A percentile compares a stretch with the other conserved stretches of the same genome.
phyloP scores from a whole-genome alignment of 2,888 invertebrate species.

The Erebia epiphron region DNA sequence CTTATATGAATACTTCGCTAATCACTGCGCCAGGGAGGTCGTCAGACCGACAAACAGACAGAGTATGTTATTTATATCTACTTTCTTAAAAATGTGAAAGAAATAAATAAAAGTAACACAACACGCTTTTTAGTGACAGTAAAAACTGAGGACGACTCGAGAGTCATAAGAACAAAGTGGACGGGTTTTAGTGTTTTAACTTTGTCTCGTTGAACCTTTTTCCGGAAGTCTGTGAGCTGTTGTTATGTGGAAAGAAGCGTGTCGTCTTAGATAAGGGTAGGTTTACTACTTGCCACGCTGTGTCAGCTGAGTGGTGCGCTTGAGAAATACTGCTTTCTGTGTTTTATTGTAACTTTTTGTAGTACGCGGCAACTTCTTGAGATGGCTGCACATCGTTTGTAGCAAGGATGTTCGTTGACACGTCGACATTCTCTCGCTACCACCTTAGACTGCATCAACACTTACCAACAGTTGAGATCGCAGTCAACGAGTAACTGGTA shows the following conservation, averaged over 20 bases:
- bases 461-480: too few relatives aligned
- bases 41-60: too few relatives aligned
- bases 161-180: constrained; percentile 3
- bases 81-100: not conserved
- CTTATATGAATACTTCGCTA: too few relatives aligned
- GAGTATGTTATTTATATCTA: constrained; percentile 2
- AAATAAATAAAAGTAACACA: not conserved
- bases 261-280: constrained; percentile 22
- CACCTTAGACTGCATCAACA: too few relatives aligned
- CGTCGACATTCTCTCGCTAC: too few relatives aligned
- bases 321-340: not conserved
- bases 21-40: too few relatives aligned
- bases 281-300: constrained; percentile 7
- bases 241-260: constrained; percentile 32
- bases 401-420: not conserved
- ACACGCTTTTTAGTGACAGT: not conserved
- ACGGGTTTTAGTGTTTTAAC: constrained; percentile 4
- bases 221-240: constrained; percentile 29
- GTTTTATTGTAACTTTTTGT: constrained; percentile 9
- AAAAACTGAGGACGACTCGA: not conserved
- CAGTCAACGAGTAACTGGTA: too few relatives aligned
- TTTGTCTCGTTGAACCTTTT: constrained; percentile 19
- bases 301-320: constrained; percentile 14
- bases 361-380: constrained; percentile 1
- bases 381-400: not conserved